Conservation (phyloP, 1,140 invertebrate species). For the Drosophila pseudoobscura region DNA sequence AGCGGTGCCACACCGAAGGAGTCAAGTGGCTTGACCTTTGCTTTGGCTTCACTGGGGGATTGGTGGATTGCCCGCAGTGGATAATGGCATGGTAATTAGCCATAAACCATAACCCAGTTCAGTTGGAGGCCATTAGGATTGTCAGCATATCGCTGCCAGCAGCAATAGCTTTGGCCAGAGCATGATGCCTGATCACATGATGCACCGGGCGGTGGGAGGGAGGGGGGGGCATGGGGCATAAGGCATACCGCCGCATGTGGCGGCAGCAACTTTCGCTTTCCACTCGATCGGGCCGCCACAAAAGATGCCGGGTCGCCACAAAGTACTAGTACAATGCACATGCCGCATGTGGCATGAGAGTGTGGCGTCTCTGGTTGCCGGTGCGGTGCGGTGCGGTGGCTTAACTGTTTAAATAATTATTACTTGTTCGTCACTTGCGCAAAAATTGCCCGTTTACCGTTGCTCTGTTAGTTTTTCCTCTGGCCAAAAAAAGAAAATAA, state of each 20-base stretch:
- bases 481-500: conserved; percentile 48
- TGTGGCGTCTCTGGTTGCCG: background rate
- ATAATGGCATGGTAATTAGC: conserved; percentile 34
- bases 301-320: conserved; percentile 11
- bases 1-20: too few species aligned
- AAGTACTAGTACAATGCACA: conserved; percentile 20
- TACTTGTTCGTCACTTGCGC: conserved; percentile 63
- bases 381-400: conserved; percentile 10
- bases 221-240: conserved; percentile 32
- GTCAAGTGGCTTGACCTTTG: conserved; percentile 9
- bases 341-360: conserved; percentile 22
- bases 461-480: conserved; percentile 60
- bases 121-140: conserved; percentile 31
- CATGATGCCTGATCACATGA: conserved; percentile 37
- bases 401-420: conserved; percentile 67
- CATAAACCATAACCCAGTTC: conserved; percentile 14
- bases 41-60: background rate
- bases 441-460: conserved; percentile 63
- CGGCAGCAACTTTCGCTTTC: conserved; percentile 48
- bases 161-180: conserved; percentile 6
- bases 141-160: conserved; percentile 20
- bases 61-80: conserved; percentile 1
- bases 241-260: conserved; percentile 2
- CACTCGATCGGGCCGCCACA: conserved; percentile 46
- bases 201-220: background rate